phyloP scores from a whole-genome alignment of 2,113 vertebrate species.

The Diglossa brunneiventris region DNA sequence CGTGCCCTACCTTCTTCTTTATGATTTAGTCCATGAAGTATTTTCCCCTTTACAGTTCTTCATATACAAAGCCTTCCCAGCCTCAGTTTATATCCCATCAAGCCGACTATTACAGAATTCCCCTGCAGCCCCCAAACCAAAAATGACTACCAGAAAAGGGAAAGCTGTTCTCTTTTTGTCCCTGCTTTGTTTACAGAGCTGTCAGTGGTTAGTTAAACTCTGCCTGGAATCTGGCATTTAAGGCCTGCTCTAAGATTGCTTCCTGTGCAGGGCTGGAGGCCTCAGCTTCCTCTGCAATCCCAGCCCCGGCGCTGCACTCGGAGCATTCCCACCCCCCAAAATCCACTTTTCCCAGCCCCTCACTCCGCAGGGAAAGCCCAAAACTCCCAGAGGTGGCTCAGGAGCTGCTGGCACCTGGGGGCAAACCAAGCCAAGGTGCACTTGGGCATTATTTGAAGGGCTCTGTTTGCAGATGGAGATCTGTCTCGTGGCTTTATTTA shows the following conservation, averaged over 20 bases:
- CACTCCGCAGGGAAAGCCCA: not conserved
- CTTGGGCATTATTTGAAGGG: not conserved
- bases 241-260: constrained; percentile 79
- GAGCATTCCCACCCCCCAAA: not conserved
- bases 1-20: constrained; percentile 72
- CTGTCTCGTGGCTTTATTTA: not conserved
- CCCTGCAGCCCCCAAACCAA: constrained; percentile 76
- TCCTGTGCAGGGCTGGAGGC: constrained; percentile 79
- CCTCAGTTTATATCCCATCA: constrained; percentile 67
- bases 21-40: constrained; percentile 71
- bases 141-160: constrained; percentile 83
- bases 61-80: constrained; percentile 59
- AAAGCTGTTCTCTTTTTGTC: constrained; percentile 79
- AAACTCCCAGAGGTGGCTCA: not conserved
- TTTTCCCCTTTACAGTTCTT: constrained; percentile 69
- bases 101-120: constrained; percentile 72
- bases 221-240: constrained; percentile 83
- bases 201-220: constrained; percentile 85
- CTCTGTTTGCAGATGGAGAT: not conserved
- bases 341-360: constrained; percentile 53
- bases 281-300: constrained; percentile 79
- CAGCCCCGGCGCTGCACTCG: constrained; percentile 54
- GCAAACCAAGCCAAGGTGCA: not conserved
- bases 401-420: not conserved
- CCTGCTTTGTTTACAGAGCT: constrained; percentile 82